Conservation (phyloP, 2,888 invertebrate species). For the Ametastegia equiseti region DNA sequence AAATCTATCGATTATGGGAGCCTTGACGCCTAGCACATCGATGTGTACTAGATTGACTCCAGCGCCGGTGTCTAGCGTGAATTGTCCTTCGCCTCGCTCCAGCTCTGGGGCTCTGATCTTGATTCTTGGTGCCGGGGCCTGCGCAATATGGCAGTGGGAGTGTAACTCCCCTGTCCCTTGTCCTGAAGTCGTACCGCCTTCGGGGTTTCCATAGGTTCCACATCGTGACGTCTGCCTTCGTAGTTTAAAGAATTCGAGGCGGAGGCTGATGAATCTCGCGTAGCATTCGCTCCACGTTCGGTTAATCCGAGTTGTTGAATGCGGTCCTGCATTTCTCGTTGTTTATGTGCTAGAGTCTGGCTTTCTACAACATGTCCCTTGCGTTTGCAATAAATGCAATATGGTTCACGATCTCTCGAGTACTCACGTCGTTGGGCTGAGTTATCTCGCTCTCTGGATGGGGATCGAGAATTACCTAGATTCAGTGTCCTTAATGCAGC, state of each 20-base stretch:
- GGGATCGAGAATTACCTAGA: neutral
- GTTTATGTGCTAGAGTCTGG: neutral
- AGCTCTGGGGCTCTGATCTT: constrained; percentile 1
- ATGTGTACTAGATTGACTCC: neutral
- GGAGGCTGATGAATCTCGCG: neutral
- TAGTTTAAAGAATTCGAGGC: constrained; percentile 6
- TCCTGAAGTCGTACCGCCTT: neutral
- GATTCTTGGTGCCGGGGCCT: constrained; percentile 10
- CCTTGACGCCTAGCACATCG: neutral
- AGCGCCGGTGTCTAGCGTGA: constrained; percentile 11
- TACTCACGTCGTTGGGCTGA: no score
- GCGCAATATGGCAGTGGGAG: constrained; percentile 3
- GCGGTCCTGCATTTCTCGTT: neutral
- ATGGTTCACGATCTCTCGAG: neutral
- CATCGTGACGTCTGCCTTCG: constrained; percentile 24
- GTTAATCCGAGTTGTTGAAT: neutral
- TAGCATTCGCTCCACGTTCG: neutral
- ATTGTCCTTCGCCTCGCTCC: neutral
- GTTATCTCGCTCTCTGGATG: no score
- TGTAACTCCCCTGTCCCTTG: neutral
- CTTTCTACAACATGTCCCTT: neutral
- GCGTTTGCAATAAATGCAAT: neutral
- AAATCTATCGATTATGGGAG: neutral
- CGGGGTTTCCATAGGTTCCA: no score
- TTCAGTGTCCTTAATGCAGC: neutral